Evolutionary conservation across 1,140 invertebrate species (phyloP).

Genomic region (Wiebesia pumilae): DNA sequence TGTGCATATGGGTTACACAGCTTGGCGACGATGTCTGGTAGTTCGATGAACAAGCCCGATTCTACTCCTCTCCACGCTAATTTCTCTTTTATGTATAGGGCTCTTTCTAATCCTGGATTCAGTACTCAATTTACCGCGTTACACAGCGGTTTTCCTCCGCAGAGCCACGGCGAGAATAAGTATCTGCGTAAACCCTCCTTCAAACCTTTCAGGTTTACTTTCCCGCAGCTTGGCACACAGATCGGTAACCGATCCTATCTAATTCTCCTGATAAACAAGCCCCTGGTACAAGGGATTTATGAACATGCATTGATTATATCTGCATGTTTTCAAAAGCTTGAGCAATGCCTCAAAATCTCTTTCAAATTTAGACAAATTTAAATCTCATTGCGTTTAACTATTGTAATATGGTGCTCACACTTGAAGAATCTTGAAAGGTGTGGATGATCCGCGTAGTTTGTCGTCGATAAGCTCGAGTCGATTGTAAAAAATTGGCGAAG

Average conservation of each 20-base stretch:
- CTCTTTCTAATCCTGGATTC: conserved; percentile 71
- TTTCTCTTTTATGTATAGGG: not conserved
- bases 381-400: not conserved
- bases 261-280: not conserved
- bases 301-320: not conserved
- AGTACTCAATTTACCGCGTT: conserved; percentile 75
- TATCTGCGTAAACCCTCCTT: not conserved
- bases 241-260: not conserved
- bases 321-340: not conserved
- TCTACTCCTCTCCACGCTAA: not conserved
- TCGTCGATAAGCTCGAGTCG: conserved; percentile 26
- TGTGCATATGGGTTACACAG: not conserved
- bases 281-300: not conserved
- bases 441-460: conserved; percentile 5
- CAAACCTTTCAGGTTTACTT: not conserved
- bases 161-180: not conserved
- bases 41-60: not conserved
- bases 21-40: not conserved
- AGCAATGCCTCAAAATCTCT: not conserved
- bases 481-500: conserved; percentile 28
- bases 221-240: not conserved
- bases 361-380: not conserved
- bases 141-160: conserved; percentile 60
- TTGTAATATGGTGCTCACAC: not conserved
- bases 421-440: not conserved